Base-by-base conservation (phyloP, 2,888 invertebrate species). In the Amphipyra tragopoginis region DNA sequence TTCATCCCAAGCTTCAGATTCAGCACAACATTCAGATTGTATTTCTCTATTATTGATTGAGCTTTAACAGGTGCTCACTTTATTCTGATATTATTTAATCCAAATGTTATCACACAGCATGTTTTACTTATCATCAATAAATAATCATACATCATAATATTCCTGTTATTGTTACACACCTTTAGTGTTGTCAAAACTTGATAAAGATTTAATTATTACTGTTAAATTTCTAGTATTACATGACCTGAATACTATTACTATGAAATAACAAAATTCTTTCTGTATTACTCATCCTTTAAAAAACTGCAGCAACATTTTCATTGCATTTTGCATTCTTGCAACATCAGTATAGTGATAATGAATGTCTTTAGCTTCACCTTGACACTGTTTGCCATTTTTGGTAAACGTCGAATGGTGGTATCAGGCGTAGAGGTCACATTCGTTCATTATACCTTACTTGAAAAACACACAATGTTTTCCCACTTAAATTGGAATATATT, bases 301-400 rank as follows among this genome's bases (percentile, higher is more conserved):
- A 10, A 57, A 68, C 26, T 73, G 53, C 61, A 72, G 42, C 5
- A 29, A 4, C 29, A 54, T 55, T 64, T 54, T 26, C 62, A 78
- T 38, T 55, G 52, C 47, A 67, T 60, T 63, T 36, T 55, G 40
- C 43, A 51, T 59, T 29, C 9, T 48, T 53, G 33, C 6, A 33
- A 40, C 43, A 68, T 65, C 44, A 57, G 55, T 68, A 55, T 63
- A 49, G 15, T 48, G 57, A 60, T 66, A 69, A 58, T 58, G 39
- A 65, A 65, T 68, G 54, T 55, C 59, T 50, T 52, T 55, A 57
- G 65, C 48, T 56, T 81, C 73, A 82, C 88, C 88, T 88, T 86
- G 86, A 75, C 80, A 72, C 69, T 83, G 72, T 80, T 84, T 79
- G 66, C 82, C 78, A 64, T 83, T 84, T 86, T 84, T 47, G 75